A percentile compares a stretch with the other conserved stretches of the same genome.
These are phyloP conservation scores for Tridacna crocea DNA, from an alignment of 2,888 invertebrate genomes.

Conservation along the genomic window DNA sequence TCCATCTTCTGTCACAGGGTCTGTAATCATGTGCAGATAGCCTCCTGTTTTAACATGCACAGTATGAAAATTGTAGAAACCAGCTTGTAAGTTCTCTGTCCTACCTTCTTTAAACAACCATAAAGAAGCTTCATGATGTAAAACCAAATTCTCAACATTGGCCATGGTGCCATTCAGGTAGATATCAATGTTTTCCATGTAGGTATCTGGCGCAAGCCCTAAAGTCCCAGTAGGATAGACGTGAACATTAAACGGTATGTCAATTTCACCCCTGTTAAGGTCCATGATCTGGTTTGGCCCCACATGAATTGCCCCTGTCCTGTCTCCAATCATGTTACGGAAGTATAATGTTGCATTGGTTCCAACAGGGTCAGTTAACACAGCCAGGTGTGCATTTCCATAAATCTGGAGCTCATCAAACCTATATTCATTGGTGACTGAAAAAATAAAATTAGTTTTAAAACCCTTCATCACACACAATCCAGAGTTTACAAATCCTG, in stretches of 20 bases:
- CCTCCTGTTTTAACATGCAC: slow-evolving; percentile 74
- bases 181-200: slow-evolving; percentile 72
- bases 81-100: slow-evolving; percentile 62
- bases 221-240: slow-evolving; percentile 73
- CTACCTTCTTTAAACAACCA: slow-evolving; percentile 70
- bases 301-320: slow-evolving; percentile 74
- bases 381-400: slow-evolving; percentile 75
- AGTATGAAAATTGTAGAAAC: slow-evolving; percentile 67
- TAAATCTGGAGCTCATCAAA: slow-evolving; percentile 78
- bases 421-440: slow-evolving; percentile 65
- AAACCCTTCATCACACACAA: neutral
- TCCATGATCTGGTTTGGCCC: slow-evolving; percentile 71
- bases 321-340: slow-evolving; percentile 76
- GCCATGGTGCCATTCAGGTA: slow-evolving; percentile 74
- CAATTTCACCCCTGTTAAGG: slow-evolving; percentile 65
- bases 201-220: slow-evolving; percentile 74
- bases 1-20: slow-evolving; percentile 70
- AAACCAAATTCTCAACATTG: slow-evolving; percentile 70
- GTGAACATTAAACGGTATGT: slow-evolving; percentile 75
- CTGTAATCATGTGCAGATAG: slow-evolving; percentile 73
- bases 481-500: neutral
- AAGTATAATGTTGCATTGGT: slow-evolving; percentile 65
- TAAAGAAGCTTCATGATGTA: slow-evolving; percentile 72
- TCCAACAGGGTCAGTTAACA: slow-evolving; percentile 67
- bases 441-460: neutral